phyloP scores from a whole-genome alignment of 2,113 vertebrate genomes.

The Sylvietta virens region DNA sequence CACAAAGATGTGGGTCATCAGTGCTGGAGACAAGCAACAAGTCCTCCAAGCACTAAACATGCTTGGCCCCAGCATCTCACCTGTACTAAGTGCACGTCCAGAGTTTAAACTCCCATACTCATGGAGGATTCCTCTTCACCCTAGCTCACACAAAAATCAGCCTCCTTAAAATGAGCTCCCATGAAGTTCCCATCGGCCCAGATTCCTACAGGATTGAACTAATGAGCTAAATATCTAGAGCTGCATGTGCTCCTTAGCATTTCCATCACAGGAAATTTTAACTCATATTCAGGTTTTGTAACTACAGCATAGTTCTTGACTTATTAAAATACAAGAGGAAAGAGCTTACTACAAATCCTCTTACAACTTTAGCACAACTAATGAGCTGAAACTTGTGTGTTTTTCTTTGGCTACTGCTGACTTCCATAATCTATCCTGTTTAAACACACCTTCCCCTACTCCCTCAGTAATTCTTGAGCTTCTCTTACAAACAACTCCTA shows the following conservation, averaged over 20 bases:
- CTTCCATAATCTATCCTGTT: background rate
- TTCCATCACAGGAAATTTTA: background rate
- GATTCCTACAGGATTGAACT: background rate
- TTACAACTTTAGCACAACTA: background rate
- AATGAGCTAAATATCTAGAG: background rate
- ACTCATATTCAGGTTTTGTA: background rate
- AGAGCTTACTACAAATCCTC: background rate
- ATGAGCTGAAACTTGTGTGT: background rate
- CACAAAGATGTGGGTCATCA: background rate
- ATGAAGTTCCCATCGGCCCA: background rate
- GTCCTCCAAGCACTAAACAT: background rate
- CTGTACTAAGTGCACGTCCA: background rate
- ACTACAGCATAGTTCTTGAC: background rate
- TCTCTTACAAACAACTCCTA: background rate
- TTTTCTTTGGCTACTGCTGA: background rate
- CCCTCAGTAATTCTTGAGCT: background rate
- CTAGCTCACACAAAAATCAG: background rate
- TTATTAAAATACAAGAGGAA: background rate
- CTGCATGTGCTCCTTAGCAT: background rate
- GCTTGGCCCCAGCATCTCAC: background rate
- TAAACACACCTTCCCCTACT: background rate
- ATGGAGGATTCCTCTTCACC: background rate
- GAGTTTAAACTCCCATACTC: rapidly evolving
- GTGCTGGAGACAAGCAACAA: background rate
- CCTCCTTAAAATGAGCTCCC: background rate